phyloP scores from a whole-genome alignment of 1,140 invertebrate species.

The Pogonognathellus flavescens region DNA sequence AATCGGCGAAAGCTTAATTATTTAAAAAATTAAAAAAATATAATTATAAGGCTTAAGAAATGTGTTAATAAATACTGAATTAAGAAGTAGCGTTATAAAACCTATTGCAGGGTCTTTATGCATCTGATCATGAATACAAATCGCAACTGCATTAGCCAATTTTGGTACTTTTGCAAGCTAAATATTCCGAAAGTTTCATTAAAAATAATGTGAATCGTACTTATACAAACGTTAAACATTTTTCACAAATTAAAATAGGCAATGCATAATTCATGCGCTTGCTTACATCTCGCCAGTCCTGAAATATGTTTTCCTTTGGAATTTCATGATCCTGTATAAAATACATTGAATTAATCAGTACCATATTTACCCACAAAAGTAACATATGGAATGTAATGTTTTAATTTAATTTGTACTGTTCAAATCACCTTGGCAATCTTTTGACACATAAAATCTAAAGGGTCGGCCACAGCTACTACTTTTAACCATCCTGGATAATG shows the following conservation, averaged over 20 bases:
- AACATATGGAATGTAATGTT: too few relatives aligned
- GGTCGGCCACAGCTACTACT: constrained; percentile 70
- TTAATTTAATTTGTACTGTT: too few relatives aligned
- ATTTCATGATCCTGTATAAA: constrained; percentile 51
- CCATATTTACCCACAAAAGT: too few relatives aligned
- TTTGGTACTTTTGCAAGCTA: constrained; percentile 68
- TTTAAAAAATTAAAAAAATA: neutral
- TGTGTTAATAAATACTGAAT: too few relatives aligned
- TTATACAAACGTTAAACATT: neutral
- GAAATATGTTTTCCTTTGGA: constrained; percentile 53
- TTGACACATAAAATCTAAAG: constrained; percentile 67
- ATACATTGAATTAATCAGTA: neutral
- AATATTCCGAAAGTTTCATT: neutral
- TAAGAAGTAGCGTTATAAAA: constrained; percentile 9
- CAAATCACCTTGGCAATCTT: constrained; percentile 64
- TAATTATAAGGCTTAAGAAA: neutral
- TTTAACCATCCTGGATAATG: constrained; percentile 66
- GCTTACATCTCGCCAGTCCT: constrained; percentile 53
- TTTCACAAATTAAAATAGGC: too few relatives aligned
- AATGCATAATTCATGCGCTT: too few relatives aligned
- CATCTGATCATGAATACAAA: constrained; percentile 70
- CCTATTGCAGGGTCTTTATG: constrained; percentile 71
- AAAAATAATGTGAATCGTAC: neutral
- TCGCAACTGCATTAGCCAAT: constrained; percentile 71
- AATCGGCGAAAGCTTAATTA: constrained; percentile 71